Base-by-base conservation (phyloP, 1,140 invertebrate species). In the Oryctes rhinoceros region DNA sequence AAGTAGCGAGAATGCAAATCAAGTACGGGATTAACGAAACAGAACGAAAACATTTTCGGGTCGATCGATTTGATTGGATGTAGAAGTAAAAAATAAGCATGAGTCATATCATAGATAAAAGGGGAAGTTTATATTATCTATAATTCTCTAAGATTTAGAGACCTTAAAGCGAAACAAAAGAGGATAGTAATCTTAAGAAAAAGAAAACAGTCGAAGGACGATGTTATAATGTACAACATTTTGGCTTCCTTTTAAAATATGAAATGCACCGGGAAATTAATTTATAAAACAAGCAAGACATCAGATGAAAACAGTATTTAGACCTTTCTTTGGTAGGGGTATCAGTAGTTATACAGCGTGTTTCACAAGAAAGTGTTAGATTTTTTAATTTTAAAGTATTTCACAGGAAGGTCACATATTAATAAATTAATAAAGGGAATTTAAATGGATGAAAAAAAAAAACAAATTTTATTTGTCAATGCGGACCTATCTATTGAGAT, bases 161-260 rank as follows among this genome's bases (percentile, higher is more conserved):
- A 30, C 2, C 2, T 30, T 30, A 30, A 30, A 30, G 24, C 24
- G 24, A 30, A 30, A 30, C 2, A 30, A 2, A 30, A 30, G 24
- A 30, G 24, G 2, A 30, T 30, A 30, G 24, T 30, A n/a, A 53
- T 53, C 9, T 53, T 53, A 53, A 13, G 65, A 1, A 5, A 65
- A n/a, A 30, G 59, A 65, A 65, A 24, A 65, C 15, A 24, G 18
- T 6, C 4, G 30, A 18, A 67, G 10, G 11, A 18, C 18, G 11
- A 35, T 24, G 30, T 67, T 53, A 53, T 53, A 53, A 53, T 53
- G 49, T 53, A 53, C 49, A 53, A 53, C 30, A 20, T 67, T 67
- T 67, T 67, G 65, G 65, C 65, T 67, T 67, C 65, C 65, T 67
- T 30, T 24, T 67, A 67, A 67, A 18, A 24, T 67, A 53, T 18